phyloP scores from a whole-genome alignment of 2,888 invertebrate species.

The Drosophila emarginata region DNA sequence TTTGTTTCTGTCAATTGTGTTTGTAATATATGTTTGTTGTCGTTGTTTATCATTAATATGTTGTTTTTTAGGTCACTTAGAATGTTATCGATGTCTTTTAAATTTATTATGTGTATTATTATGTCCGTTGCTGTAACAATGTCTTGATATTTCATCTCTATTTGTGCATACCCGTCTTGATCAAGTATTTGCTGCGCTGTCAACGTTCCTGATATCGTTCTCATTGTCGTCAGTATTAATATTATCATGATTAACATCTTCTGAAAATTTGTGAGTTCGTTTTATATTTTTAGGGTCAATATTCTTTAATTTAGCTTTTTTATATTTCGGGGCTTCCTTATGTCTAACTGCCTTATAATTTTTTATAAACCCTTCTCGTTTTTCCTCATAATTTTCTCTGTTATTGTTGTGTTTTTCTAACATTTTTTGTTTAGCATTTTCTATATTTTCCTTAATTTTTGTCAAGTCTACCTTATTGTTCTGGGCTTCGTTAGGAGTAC shows the following conservation, averaged over 20 bases:
- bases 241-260: slow-evolving; percentile 17
- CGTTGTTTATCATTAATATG: slow-evolving; percentile 19
- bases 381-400: slow-evolving; percentile 20
- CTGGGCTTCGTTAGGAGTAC: slow-evolving; percentile 35
- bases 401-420: slow-evolving; percentile 27
- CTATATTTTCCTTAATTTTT: slow-evolving; percentile 29
- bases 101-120: slow-evolving; percentile 22
- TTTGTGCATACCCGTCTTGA: slow-evolving; percentile 31
- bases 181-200: slow-evolving; percentile 16
- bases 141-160: slow-evolving; percentile 30
- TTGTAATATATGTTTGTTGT: slow-evolving; percentile 31
- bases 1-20: slow-evolving; percentile 23
- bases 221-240: slow-evolving; percentile 1
- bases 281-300: slow-evolving; percentile 39
- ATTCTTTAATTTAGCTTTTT: slow-evolving; percentile 29
- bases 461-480: slow-evolving; percentile 27
- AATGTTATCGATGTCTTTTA: slow-evolving; percentile 23
- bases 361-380: slow-evolving; percentile 28
- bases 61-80: slow-evolving; percentile 25
- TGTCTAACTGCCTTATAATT: slow-evolving; percentile 33
- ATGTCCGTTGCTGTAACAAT: slow-evolving; percentile 30
- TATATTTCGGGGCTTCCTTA: slow-evolving; percentile 35
- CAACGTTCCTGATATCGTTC: slow-evolving; percentile 12
- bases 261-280: slow-evolving; percentile 38
- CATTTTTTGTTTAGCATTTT: slow-evolving; percentile 26